These are phyloP conservation scores for Tangara arthus DNA, from an alignment of 2,797 vertebrate genomes.

Conservation along the genomic window DNA sequence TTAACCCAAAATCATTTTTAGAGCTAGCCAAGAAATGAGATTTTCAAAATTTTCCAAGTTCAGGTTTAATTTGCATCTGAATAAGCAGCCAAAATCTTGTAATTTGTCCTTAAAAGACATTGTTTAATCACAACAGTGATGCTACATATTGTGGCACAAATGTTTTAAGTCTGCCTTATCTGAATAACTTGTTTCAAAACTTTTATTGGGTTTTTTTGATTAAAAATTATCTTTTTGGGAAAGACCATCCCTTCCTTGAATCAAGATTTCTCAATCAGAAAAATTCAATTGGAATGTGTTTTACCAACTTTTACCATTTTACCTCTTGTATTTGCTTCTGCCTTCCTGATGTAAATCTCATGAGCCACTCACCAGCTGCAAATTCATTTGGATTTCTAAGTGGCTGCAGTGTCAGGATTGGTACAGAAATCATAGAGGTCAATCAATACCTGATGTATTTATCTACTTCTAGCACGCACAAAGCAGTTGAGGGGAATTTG, in stretches of 20 bases:
- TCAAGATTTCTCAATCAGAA: background rate
- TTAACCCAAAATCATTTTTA: background rate
- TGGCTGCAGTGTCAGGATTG: background rate
- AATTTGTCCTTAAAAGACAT: background rate
- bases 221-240: background rate
- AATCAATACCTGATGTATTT: background rate
- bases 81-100: background rate
- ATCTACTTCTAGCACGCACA: background rate
- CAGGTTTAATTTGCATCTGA: background rate
- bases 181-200: background rate
- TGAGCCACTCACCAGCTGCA: background rate
- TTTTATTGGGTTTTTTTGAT: background rate
- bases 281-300: background rate
- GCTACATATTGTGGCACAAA: background rate
- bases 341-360: background rate
- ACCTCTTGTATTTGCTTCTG: background rate
- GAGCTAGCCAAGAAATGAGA: background rate
- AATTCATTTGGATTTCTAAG: background rate
- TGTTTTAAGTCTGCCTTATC: background rate
- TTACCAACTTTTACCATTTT: background rate
- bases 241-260: background rate
- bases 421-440: background rate
- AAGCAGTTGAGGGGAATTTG: background rate
- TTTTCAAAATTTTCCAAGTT: background rate
- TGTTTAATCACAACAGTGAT: background rate